These are phyloP conservation scores for Indicator maculatus DNA, from an alignment of 2,113 vertebrate genomes.

Conservation along the genomic window DNA sequence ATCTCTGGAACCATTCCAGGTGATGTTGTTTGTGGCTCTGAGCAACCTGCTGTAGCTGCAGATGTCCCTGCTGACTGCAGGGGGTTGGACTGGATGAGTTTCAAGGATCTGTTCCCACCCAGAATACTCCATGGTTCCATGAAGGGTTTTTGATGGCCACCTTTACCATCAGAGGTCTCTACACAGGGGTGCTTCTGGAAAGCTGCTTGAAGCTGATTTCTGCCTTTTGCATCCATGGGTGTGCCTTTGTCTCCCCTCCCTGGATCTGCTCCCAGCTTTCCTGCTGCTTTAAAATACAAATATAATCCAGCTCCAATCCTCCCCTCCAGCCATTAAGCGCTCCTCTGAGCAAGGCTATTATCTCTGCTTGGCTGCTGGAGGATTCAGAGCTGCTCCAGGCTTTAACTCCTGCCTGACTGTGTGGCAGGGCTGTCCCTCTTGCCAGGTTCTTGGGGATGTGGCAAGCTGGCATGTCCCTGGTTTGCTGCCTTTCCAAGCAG, in stretches of 20 bases:
- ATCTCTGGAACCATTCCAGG: too few species aligned
- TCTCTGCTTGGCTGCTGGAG: conserved; percentile 1
- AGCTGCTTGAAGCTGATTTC: not conserved
- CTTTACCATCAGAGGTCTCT: not conserved
- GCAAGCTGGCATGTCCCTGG: fast-evolving
- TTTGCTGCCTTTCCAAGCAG: not conserved
- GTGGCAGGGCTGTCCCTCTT: fast-evolving
- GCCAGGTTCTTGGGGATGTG: not conserved
- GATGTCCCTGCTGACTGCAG: too few species aligned
- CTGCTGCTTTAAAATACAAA: conserved; percentile 16
- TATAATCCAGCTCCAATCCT: conserved; percentile 6
- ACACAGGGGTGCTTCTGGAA: not conserved
- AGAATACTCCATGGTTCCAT: too few species aligned
- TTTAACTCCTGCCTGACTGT: not conserved
- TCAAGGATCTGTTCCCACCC: too few species aligned
- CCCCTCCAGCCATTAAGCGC: not conserved
- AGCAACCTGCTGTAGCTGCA: too few species aligned
- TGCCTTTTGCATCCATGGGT: not conserved
- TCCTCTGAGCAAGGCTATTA: not conserved
- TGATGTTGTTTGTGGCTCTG: too few species aligned
- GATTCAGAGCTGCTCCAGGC: not conserved
- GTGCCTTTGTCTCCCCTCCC: not conserved
- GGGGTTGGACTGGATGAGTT: too few species aligned
- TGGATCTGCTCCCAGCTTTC: not conserved
- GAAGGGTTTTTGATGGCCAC: not conserved